A percentile compares a stretch with the other conserved stretches of the same genome.
These are phyloP conservation scores for Lithodes maja DNA, from an alignment of 2,888 invertebrate genomes.

Conservation along the genomic window DNA sequence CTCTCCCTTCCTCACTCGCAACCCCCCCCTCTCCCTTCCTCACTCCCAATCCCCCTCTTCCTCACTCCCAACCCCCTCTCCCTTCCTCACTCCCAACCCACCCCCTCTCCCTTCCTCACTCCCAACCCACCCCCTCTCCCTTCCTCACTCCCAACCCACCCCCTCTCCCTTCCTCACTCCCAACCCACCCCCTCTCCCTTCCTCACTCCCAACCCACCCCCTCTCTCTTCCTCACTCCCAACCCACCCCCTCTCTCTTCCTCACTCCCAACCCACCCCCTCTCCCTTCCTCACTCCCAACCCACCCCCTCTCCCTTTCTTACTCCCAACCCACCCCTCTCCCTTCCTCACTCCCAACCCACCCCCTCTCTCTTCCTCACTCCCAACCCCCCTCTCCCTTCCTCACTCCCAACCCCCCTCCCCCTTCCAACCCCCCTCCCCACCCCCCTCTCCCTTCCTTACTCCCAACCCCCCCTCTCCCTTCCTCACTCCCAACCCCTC, in stretches of 20 bases:
- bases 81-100: too few species aligned
- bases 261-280: neutral
- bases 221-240: neutral
- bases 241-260: too few species aligned
- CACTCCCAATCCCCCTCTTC: neutral
- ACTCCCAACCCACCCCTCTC: too few species aligned
- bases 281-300: neutral
- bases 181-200: neutral
- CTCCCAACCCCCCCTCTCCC: neutral
- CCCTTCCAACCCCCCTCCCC: neutral
- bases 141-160: neutral
- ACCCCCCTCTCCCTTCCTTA: too few species aligned
- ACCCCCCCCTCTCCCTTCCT: neutral
- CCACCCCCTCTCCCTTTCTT: neutral
- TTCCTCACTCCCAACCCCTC: neutral
- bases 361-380: too few species aligned
- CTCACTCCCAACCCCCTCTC: too few species aligned
- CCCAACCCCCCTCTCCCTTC: neutral
- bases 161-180: neutral
- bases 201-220: too few species aligned
- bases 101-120: neutral
- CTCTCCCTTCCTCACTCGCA: too few species aligned
- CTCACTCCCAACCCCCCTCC: neutral
- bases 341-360: neutral
- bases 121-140: neutral